A percentile compares a stretch with the other conserved stretches of the same genome.
Evolutionary conservation across 2,797 vertebrate species (phyloP).

Genomic region (Xenops minutus): DNA sequence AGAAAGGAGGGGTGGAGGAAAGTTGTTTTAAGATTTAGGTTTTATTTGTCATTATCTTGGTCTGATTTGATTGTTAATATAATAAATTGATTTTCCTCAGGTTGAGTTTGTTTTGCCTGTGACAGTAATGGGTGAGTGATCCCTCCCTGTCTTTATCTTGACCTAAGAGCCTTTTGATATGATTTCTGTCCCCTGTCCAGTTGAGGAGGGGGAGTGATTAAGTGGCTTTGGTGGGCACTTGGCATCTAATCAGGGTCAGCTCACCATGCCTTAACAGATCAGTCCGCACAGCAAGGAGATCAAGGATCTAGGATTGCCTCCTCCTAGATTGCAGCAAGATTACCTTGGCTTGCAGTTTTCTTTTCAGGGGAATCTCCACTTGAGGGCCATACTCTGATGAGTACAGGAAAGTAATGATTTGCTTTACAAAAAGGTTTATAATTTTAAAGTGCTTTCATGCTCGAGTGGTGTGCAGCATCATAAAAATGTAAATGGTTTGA

Average conservation of each 20-base stretch:
- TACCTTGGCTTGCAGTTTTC: background rate
- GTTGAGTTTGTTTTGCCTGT: background rate
- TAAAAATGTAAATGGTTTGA: background rate
- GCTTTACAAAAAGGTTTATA: background rate
- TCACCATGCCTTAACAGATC: background rate
- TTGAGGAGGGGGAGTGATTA: background rate
- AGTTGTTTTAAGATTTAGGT: background rate
- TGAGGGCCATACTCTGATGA: background rate
- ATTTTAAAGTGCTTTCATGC: background rate
- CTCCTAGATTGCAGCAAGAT: background rate
- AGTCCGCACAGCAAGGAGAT: rapidly evolving
- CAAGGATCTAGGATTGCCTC: background rate
- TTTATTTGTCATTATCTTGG: background rate
- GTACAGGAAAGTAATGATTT: background rate
- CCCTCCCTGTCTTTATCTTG: background rate
- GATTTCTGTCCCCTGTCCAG: background rate
- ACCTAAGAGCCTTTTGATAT: background rate
- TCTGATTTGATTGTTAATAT: background rate
- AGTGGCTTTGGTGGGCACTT: background rate
- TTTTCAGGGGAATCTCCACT: background rate
- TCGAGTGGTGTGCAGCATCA: background rate
- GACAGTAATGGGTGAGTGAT: background rate
- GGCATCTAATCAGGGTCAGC: background rate
- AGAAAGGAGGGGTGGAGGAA: background rate
- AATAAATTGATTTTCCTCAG: background rate